A percentile compares a stretch with the other conserved stretches of the same genome.
These are phyloP conservation scores for Branchellion lobata DNA, from an alignment of 2,888 invertebrate species.

Conservation along the genomic window DNA sequence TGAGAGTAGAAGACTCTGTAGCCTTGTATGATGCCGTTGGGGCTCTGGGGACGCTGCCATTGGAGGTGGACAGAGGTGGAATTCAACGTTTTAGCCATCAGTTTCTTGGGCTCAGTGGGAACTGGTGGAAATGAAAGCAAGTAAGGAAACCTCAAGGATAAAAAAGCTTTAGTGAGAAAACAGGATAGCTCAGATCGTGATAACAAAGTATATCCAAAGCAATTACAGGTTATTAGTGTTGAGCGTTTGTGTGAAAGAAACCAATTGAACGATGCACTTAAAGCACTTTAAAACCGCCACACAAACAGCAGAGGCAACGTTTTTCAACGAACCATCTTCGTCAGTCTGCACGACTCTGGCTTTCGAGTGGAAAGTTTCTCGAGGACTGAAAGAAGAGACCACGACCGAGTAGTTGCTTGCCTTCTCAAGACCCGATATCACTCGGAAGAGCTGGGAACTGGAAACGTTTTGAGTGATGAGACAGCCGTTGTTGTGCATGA, in stretches of 20 bases:
- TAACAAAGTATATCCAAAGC: too few species aligned
- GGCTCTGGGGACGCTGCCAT: neutral
- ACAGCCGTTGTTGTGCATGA: neutral
- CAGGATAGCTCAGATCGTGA: too few species aligned
- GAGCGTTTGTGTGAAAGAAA: too few species aligned
- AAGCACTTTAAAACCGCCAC: too few species aligned
- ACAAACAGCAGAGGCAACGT: too few species aligned
- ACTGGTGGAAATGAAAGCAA: neutral
- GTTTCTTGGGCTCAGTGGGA: neutral
- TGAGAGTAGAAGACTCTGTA: neutral
- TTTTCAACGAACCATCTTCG: neutral
- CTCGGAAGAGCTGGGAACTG: neutral
- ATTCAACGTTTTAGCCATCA: neutral
- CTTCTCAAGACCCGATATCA: neutral
- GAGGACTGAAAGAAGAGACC: neutral
- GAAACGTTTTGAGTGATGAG: conserved; percentile 2
- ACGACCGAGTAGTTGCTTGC: neutral
- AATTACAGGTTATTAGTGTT: too few species aligned
- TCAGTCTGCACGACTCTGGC: neutral
- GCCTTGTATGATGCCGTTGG: neutral
- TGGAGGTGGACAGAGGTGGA: neutral
- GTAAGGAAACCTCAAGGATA: neutral
- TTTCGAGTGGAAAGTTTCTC: neutral
- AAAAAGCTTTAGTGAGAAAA: too few species aligned
- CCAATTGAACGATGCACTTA: too few species aligned